Evolutionary conservation across 1,140 invertebrate species (phyloP).

Genomic region (Apis cerana): DNA sequence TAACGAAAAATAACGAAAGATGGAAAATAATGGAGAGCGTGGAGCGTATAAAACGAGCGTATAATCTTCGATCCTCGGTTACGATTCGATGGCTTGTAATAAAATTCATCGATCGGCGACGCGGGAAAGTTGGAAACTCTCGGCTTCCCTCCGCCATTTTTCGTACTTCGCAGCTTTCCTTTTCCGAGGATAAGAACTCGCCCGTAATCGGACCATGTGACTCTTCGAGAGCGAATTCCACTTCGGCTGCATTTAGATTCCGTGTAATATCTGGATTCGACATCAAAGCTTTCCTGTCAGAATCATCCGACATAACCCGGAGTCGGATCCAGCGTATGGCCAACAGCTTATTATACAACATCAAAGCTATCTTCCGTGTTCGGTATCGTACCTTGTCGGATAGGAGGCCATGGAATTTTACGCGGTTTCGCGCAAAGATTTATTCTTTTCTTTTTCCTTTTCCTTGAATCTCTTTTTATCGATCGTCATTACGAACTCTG

Average conservation of each 20-base stretch:
- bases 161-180: neutral
- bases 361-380: slow-evolving; percentile 25
- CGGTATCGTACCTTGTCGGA: neutral
- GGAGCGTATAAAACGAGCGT: too few species aligned
- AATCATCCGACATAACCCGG: slow-evolving; percentile 1
- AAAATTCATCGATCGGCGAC: slow-evolving; percentile 1
- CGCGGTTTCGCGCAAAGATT: neutral
- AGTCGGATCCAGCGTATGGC: neutral
- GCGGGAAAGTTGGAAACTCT: neutral
- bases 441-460: too few species aligned
- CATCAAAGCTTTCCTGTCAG: slow-evolving; percentile 38
- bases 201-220: neutral
- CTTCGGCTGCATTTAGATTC: neutral
- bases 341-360: slow-evolving; percentile 35
- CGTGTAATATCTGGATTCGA: slow-evolving; percentile 42
- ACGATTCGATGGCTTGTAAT: neutral
- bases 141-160: neutral
- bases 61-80: neutral
- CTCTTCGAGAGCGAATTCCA: neutral
- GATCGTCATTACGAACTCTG: neutral
- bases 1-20: neutral
- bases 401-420: neutral
- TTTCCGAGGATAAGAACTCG: neutral
- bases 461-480: neutral
- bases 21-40: neutral